Base-by-base conservation (phyloP, 2,888 invertebrate genomes). In the Acleris literana region DNA sequence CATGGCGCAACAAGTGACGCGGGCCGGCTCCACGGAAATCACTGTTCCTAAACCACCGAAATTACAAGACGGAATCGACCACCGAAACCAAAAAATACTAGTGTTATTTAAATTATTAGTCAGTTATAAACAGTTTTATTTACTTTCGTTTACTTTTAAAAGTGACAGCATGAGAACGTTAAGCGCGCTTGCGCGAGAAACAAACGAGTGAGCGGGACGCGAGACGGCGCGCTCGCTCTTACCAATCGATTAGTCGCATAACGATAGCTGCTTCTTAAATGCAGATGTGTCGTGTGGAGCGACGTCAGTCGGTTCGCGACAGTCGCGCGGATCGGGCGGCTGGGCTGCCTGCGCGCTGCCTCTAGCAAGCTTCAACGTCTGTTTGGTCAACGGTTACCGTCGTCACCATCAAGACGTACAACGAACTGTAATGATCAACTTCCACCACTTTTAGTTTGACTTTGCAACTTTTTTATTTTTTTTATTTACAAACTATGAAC, bases 191-290 rank as follows among this genome's bases (percentile, higher is more conserved):
- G 92, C 91, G 92, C 83, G 83, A 79, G 74, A 73, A 84, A 70
- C 82, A 80, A 77, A 72, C 75, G 73, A 68, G 68, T 69, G 82
- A 92, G 79, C 71, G 82, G 72, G 91, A 88, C 70, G 76, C 84
- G 75, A 79, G 87, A 85, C 86, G 86, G 87, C 87, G 76, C 81
- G 82, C 90, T 88, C 90, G 84, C 88, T 92, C 88, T 88, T 85
- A 91, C 92, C 92, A 92, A 92, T 92, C 92, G 92, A 92, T 92
- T 92, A 92, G 92, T 92, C 92, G 92, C 92, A 92, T 92, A 92
- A 92, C 92, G 91, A 92, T 90, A 91, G 90, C 92, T 90, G 87
- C 90, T 92, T 92, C 91, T 92, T 92, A 92, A 92, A 92, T 92
- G 92, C 92, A 92, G 92, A 92, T 92, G 91, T 91, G 92, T 91